phyloP scores from a whole-genome alignment of 2,113 vertebrate species.

The Chamaea fasciata region DNA sequence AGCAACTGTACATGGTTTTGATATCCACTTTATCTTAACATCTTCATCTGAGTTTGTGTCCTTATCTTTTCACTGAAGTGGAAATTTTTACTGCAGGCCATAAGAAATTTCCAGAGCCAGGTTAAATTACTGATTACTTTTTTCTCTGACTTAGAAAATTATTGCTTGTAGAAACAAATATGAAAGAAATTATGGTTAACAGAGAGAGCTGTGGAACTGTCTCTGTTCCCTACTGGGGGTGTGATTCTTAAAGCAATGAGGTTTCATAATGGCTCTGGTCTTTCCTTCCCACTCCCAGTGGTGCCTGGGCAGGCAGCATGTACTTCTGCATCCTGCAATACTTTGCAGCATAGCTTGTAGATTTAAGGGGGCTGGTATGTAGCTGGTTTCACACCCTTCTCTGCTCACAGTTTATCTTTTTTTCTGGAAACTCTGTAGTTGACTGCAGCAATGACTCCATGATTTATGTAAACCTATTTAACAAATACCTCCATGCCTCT shows the following conservation, averaged over 20 bases:
- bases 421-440: not conserved
- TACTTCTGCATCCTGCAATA: not conserved
- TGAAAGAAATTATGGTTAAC: not conserved
- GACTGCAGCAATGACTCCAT: not conserved
- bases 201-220: not conserved
- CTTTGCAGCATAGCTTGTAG: not conserved
- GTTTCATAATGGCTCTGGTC: fast-evolving
- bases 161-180: not conserved
- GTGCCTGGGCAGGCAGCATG: not conserved
- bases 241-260: not conserved
- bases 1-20: not conserved
- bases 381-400: not conserved
- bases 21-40: not conserved
- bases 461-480: not conserved
- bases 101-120: not conserved
- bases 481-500: not conserved
- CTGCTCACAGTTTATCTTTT: not conserved
- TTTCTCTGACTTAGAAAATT: not conserved
- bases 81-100: not conserved
- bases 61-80: not conserved
- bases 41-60: not conserved
- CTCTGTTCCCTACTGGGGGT: not conserved
- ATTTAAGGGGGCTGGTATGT: not conserved
- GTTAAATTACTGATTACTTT: not conserved
- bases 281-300: not conserved